phyloP scores from a whole-genome alignment of 2,113 vertebrate species.

The Dipodomys spectabilis region DNA sequence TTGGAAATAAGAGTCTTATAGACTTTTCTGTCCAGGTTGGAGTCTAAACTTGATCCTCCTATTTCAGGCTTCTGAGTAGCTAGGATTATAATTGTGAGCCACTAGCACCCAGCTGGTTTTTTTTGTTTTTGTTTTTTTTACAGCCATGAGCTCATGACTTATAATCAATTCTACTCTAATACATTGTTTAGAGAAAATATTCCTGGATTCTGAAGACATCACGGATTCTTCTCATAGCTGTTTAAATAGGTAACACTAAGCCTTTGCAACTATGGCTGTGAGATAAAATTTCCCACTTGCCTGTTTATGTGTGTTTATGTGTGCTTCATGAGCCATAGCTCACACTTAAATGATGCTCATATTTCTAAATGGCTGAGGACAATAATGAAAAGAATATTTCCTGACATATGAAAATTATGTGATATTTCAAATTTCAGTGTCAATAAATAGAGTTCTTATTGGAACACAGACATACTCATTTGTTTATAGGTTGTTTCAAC shows the following conservation, averaged over 20 bases:
- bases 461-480: not conserved
- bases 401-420: not conserved
- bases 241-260: not conserved
- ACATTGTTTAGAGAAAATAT: not conserved
- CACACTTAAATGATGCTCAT: not conserved
- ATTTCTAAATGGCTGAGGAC: slow-evolving; percentile 31
- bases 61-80: too few species aligned
- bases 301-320: slow-evolving; percentile 2
- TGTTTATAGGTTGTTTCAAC: slow-evolving; percentile 21
- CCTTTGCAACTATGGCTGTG: not conserved
- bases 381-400: not conserved
- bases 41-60: too few species aligned
- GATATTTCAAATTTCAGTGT: not conserved
- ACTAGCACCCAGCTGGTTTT: too few species aligned
- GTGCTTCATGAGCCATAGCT: not conserved
- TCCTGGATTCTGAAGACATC: not conserved
- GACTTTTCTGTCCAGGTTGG: too few species aligned
- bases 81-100: too few species aligned
- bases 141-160: not conserved
- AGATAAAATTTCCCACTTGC: not conserved
- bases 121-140: not conserved
- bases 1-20: too few species aligned
- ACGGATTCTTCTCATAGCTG: not conserved
- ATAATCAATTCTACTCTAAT: not conserved
- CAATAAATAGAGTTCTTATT: not conserved